Percentiles rank a stretch among this genome's conserved stretches.
Evolutionary conservation across 1,140 invertebrate species (phyloP).

Genomic region (Notospermus geniculatus): DNA sequence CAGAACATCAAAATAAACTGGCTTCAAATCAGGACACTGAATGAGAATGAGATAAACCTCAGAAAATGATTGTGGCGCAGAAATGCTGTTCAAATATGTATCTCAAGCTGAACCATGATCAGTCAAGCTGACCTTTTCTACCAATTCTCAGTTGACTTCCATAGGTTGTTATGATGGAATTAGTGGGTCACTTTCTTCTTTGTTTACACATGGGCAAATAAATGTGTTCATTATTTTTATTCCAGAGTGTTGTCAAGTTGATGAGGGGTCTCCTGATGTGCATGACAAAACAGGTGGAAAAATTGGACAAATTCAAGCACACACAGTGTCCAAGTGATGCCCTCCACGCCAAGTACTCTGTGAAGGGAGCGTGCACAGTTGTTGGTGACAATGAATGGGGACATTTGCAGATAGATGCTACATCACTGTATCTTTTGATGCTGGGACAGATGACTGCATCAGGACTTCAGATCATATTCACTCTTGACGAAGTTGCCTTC

Average conservation of each 20-base stretch:
- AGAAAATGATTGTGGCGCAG: too few species aligned
- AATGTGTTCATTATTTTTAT: conserved; percentile 15
- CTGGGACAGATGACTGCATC: conserved; percentile 99
- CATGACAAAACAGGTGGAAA: conserved; percentile 98
- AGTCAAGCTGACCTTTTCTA: too few species aligned
- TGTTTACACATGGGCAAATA: too few species aligned
- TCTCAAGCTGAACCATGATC: too few species aligned
- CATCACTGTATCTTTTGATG: conserved; percentile 89
- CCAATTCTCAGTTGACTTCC: too few species aligned
- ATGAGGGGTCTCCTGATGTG: conserved; percentile 85
- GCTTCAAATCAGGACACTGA: too few species aligned
- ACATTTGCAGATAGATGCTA: conserved; percentile 96
- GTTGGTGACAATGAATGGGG: conserved; percentile 97
- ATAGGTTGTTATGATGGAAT: too few species aligned
- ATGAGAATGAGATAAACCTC: too few species aligned
- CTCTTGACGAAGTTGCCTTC: conserved; percentile 94
- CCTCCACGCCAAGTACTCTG: conserved; percentile 94
- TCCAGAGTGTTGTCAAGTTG: conserved; percentile 65
- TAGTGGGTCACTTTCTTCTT: too few species aligned
- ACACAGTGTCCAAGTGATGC: conserved; percentile 89
- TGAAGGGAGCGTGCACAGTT: conserved; percentile 77
- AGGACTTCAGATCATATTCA: conserved; percentile 91
- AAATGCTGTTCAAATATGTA: too few species aligned
- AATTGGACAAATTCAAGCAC: conserved; percentile 95
- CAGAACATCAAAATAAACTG: too few species aligned